A percentile compares a stretch with the other conserved stretches of the same genome.
These are phyloP conservation scores for Athalia cordata DNA, from an alignment of 2,888 invertebrate species.

Conservation along the genomic window DNA sequence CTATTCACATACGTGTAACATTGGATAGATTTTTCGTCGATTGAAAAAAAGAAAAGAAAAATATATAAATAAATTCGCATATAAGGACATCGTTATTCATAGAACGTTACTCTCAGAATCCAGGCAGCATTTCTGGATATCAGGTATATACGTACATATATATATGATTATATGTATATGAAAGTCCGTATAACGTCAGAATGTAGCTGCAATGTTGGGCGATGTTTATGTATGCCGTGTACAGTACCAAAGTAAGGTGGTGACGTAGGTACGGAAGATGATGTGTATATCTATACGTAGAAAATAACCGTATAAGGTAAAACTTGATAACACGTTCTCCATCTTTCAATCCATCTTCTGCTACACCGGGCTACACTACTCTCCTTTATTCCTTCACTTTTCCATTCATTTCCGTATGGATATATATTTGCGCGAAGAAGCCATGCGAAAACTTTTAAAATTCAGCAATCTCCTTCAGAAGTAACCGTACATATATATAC, in stretches of 20 bases:
- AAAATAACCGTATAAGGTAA: slow-evolving; percentile 57
- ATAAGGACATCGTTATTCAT: slow-evolving; percentile 17
- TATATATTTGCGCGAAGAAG: background rate
- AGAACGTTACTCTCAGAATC: background rate
- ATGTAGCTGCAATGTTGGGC: background rate
- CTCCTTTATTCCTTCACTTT: background rate
- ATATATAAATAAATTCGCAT: background rate
- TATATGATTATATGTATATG: background rate
- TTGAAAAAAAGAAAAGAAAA: background rate
- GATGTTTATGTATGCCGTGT: slow-evolving; percentile 38
- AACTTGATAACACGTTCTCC: slow-evolving; percentile 58
- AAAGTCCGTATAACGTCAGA: background rate
- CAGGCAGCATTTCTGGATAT: no score
- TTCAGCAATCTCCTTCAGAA: slow-evolving; percentile 21
- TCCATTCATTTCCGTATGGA: background rate
- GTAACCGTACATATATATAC: no score
- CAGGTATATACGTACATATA: background rate
- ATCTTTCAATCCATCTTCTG: slow-evolving; percentile 42
- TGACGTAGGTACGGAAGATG: slow-evolving; percentile 16
- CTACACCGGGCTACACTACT: slow-evolving; percentile 13
- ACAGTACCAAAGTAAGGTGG: background rate
- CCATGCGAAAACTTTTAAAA: slow-evolving; percentile 24
- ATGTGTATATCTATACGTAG: slow-evolving; percentile 47
- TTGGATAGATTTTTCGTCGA: background rate
- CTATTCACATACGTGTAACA: background rate